Conservation (phyloP, 2,113 vertebrate species). For the Spheniscus mendiculus region DNA sequence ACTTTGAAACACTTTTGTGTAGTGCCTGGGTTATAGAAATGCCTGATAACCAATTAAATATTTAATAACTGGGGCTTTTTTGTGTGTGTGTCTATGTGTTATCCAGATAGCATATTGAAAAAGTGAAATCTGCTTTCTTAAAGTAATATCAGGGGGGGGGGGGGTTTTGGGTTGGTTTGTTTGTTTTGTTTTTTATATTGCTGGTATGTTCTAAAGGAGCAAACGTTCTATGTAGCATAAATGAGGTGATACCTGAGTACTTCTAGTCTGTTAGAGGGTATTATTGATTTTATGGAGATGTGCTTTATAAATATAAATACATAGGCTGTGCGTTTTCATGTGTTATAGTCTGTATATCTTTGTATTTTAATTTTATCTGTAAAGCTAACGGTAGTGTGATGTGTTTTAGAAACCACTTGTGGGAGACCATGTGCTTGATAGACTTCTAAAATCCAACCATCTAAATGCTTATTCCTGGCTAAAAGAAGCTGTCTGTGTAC, state of each 20-base stretch:
- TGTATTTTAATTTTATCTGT: background rate
- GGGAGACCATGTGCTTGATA: rapidly evolving
- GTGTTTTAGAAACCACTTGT: background rate
- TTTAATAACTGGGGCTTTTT: rapidly evolving
- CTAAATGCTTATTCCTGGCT: background rate
- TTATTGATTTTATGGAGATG: background rate
- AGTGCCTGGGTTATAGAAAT: rapidly evolving
- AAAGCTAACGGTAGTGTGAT: background rate
- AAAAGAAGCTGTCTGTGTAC: background rate
- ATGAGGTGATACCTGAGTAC: background rate
- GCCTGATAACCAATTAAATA: rapidly evolving
- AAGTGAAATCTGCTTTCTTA: background rate
- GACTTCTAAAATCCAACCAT: background rate
- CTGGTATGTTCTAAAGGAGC: rapidly evolving
- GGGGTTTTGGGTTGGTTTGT: background rate
- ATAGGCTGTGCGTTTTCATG: rapidly evolving
- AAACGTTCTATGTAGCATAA: background rate
- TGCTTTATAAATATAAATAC: background rate
- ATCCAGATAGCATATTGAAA: background rate
- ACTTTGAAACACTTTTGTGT: background rate
- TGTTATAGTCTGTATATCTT: background rate
- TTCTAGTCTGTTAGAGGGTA: background rate
- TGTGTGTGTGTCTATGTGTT: background rate
- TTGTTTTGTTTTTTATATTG: background rate
- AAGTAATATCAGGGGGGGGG: rapidly evolving